These are phyloP conservation scores for Myiothlypis coronata DNA, from an alignment of 2,797 vertebrate genomes.

Conservation along the genomic window DNA sequence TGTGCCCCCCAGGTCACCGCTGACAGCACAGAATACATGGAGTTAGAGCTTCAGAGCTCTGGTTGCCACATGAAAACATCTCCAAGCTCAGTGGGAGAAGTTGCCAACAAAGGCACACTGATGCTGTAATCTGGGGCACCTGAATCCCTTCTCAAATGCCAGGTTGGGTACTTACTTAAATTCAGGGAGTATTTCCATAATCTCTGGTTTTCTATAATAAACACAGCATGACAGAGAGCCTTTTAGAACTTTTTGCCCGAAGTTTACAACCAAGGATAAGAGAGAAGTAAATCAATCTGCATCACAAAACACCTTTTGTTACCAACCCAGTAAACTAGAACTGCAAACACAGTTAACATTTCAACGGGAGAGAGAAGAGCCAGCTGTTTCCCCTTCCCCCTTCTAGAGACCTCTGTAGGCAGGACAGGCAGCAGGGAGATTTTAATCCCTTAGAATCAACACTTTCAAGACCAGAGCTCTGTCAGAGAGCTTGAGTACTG, in stretches of 20 bases:
- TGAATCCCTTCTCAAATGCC: background rate
- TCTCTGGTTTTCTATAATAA: background rate
- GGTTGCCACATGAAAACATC: background rate
- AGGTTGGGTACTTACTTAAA: background rate
- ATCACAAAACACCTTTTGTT: background rate
- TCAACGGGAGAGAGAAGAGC: background rate
- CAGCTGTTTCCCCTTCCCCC: constrained; percentile 17
- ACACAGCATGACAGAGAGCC: background rate
- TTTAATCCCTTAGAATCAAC: background rate
- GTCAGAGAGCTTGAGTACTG: background rate
- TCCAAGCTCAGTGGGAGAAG: background rate
- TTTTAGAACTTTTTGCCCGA: background rate
- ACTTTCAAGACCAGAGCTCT: background rate
- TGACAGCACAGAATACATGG: background rate
- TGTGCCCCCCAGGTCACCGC: background rate
- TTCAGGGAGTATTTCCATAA: background rate
- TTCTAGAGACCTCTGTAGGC: background rate
- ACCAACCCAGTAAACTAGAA: background rate
- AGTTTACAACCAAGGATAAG: background rate
- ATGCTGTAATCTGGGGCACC: background rate
- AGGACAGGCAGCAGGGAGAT: background rate
- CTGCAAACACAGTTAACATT: constrained; percentile 11
- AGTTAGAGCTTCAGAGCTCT: background rate
- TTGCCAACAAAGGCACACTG: background rate
- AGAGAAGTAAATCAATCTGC: background rate